phyloP scores from a whole-genome alignment of 2,113 vertebrate genomes.

The Alethe castanea region DNA sequence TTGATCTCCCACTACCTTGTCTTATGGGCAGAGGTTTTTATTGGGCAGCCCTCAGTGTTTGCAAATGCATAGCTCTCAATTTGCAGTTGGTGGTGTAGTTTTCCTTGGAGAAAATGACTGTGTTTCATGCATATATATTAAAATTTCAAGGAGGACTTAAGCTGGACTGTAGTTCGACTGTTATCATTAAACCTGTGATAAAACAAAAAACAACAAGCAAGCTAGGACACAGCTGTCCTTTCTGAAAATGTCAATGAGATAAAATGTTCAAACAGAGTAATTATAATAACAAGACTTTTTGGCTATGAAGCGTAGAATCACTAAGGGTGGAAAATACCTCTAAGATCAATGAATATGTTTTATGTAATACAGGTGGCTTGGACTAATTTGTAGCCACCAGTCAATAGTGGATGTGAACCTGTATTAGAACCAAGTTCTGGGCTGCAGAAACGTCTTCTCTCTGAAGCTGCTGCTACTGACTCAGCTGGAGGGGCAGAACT shows the following conservation, averaged over 20 bases:
- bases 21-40: too few species aligned
- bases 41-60: not conserved
- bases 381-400: not conserved
- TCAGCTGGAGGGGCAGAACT: rapidly evolving
- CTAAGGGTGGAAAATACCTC: not conserved
- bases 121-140: not conserved
- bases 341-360: too few species aligned
- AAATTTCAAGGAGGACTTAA: not conserved
- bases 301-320: not conserved
- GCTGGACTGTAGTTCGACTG: not conserved
- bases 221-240: too few species aligned
- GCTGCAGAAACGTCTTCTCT: not conserved
- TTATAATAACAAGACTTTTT: not conserved
- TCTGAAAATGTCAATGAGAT: not conserved
- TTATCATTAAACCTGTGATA: not conserved
- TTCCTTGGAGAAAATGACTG: not conserved
- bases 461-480: not conserved
- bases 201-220: not conserved
- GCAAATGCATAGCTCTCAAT: not conserved
- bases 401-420: not conserved
- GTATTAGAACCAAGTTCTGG: not conserved
- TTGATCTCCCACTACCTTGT: too few species aligned
- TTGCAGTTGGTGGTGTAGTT: not conserved
- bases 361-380: not conserved
- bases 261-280: not conserved